Evolutionary conservation across 2,113 vertebrate genomes (phyloP).

Genomic region (Caranx melampygus): DNA sequence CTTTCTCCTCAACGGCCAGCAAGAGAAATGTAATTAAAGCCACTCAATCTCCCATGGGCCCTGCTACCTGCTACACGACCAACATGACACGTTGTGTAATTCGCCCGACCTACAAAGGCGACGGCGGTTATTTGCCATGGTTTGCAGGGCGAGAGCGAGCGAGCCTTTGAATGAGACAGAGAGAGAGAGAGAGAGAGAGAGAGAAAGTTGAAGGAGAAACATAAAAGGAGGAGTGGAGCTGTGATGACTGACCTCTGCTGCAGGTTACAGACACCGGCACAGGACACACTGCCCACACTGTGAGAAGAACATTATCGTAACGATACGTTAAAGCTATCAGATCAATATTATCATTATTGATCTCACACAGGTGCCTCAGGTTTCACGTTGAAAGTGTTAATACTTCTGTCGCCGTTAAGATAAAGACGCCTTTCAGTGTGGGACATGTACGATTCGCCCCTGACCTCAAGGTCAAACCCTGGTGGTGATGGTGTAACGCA

Average conservation of each 20-base stretch:
- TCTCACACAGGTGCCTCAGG: too few species aligned
- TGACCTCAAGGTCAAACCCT: not conserved
- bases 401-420: too few species aligned
- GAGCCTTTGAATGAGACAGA: constrained; percentile 44
- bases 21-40: constrained; percentile 85
- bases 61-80: constrained; percentile 76
- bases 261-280: constrained; percentile 55
- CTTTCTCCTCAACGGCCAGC: constrained; percentile 79
- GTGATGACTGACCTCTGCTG: constrained; percentile 46
- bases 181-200: not conserved
- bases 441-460: too few species aligned
- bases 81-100: constrained; percentile 81
- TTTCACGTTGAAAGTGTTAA: too few species aligned
- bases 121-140: constrained; percentile 53
- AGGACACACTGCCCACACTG: not conserved
- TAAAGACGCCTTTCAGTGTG: too few species aligned
- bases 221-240: constrained; percentile 12
- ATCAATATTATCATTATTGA: too few species aligned
- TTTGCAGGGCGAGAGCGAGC: constrained; percentile 43
- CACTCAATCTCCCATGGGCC: constrained; percentile 80
- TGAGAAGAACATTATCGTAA: too few species aligned
- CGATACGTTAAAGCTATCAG: too few species aligned
- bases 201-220: not conserved
- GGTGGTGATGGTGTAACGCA: not conserved
- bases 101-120: constrained; percentile 75